Base-by-base conservation (phyloP, 92 coral and sea anemone genomes). In the Zoanthus sansibaricus region DNA sequence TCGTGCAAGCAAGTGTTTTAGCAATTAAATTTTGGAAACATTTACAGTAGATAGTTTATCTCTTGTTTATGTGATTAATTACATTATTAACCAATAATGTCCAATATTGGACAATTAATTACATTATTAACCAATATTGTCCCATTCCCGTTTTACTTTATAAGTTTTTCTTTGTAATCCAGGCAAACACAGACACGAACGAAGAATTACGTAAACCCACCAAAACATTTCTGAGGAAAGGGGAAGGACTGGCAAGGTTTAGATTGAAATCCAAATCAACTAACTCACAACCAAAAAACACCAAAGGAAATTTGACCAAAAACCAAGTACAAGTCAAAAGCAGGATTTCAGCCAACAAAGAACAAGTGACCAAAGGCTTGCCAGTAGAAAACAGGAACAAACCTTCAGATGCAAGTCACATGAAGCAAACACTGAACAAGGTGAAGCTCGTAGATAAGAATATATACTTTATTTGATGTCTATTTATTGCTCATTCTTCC, bases 201-300 rank as follows among this genome's bases (percentile, higher is more conserved):
- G 54, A 87, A 72, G 76, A 68, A 46, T 91, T 91, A 68, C 68
- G 46, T 10, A 94, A 76, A 77, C 87, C 94, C 15, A 92, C 90
- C 70, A 87, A 89, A 84, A 86, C 98, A 76, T 97, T 97, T 83
- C 92, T 97, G n/a, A 87, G 93, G 64, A 97, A 93, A 92, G 98
- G 99, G 25, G 95, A 97, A 83, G 99, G 99, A 7, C 93, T 97
- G 66, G 94, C 93, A 42, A 90, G 99, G 68, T 97, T 94, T 87
- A 90, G 93, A 51, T 86, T 94, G 86, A 93, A 92, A 58, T 80
- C 86, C 72, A 82, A 80, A 84, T 79, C 70, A 14, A 31, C 77
- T n/a, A 91, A 77, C 78, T 61, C 32, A 44, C 73, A 62, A 84
- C 76, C 54, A 67, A 64, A 70, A 48, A 55, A 46, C 30, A 20